A percentile compares a stretch with the other conserved stretches of the same genome.
Conservation (phyloP, 2,113 vertebrate species). For the Petrocephalus microphthalmus region DNA sequence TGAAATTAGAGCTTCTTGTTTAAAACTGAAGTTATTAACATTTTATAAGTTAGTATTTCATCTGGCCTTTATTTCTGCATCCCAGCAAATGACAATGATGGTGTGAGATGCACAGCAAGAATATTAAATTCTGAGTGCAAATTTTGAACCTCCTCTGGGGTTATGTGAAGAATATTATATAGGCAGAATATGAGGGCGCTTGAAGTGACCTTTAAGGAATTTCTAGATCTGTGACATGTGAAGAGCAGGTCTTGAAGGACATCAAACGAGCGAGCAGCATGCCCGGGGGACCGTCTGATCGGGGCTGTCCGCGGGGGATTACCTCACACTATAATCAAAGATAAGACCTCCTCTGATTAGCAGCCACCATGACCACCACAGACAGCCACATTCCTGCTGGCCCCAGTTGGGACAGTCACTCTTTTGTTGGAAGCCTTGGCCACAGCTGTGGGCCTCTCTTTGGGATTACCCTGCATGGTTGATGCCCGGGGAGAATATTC, state of each 20-base stretch:
- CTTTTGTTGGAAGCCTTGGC: slow-evolving; percentile 16
- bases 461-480: slow-evolving; percentile 16
- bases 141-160: not conserved
- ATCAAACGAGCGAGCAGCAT: not conserved
- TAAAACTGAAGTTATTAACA: not conserved
- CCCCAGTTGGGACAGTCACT: not conserved
- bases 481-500: slow-evolving; percentile 21
- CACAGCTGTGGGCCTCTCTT: not conserved
- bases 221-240: not conserved
- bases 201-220: slow-evolving; percentile 9
- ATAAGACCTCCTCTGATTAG: not conserved
- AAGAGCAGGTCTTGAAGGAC: not conserved
- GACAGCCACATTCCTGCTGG: not conserved
- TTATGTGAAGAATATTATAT: not conserved
- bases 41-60: not conserved
- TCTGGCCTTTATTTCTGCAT: not conserved
- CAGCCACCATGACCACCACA: not conserved
- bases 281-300: not conserved
- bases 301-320: not conserved
- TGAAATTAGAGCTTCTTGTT: not conserved
- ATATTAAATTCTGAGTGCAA: not conserved
- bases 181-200: not conserved
- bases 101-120: not conserved
- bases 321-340: not conserved
- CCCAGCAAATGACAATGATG: not conserved